These are phyloP conservation scores for Saguinus imperator DNA, from an alignment of 2,113 vertebrate genomes.

Conservation along the genomic window DNA sequence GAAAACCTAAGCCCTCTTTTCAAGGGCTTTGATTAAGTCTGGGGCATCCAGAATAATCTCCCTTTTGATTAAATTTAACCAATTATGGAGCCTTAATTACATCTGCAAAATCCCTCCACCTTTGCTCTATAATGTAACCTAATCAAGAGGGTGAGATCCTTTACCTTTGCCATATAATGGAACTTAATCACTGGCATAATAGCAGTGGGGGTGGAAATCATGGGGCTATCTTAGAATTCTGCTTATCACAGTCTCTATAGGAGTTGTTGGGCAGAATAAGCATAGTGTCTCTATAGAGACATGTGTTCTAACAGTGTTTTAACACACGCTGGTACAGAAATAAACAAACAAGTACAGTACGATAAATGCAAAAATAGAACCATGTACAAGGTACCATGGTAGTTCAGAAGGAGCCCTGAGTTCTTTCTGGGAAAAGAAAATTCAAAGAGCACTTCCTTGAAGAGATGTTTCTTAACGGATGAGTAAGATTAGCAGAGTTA, in stretches of 20 bases:
- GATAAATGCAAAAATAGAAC: not conserved
- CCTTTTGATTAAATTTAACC: constrained; percentile 41
- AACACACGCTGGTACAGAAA: not conserved
- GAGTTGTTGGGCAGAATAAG: not conserved
- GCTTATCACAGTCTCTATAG: not conserved
- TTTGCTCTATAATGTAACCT: not conserved
- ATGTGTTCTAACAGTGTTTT: not conserved
- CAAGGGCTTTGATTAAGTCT: not conserved
- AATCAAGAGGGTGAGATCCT: not conserved
- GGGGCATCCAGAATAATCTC: not conserved
- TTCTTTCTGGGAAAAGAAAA: not conserved
- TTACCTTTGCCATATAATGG: not conserved
- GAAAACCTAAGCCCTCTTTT: not conserved
- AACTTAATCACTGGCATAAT: not conserved
- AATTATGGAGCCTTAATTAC: constrained; percentile 19
- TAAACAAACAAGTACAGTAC: not conserved
- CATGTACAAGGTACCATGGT: not conserved
- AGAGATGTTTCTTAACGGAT: not conserved
- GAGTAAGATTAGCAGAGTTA: not conserved
- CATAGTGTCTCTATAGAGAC: not conserved
- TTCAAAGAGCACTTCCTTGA: not conserved
- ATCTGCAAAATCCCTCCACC: not conserved
- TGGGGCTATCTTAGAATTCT: not conserved
- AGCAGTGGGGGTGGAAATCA: not conserved
- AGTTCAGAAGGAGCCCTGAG: not conserved